Base-by-base conservation (phyloP, 2,888 invertebrate species). In the Mamestra brassicae region DNA sequence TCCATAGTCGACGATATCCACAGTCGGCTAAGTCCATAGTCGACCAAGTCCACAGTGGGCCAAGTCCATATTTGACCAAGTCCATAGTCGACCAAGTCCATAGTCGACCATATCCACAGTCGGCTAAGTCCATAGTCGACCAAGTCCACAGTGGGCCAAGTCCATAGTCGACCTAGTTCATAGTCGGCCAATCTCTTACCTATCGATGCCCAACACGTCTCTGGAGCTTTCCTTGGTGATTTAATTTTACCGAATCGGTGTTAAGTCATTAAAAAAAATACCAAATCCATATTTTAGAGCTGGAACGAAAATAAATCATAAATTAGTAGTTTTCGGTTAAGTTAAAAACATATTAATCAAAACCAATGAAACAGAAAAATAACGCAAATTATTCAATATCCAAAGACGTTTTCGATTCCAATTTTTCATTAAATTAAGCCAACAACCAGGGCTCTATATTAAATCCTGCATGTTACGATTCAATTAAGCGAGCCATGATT, bases 401-500 rank as follows among this genome's bases (percentile, higher is more conserved):
- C 52, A 17, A 17, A 52, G 7, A 17, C 17, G 6, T 7, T 17
- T 17, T 52, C 50, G 15, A 17, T 17, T 50, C 15, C 15, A 45
- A 17, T 50, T 17, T 52, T 17, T 17, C 52, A 52, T 61, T 26
- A 4, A 13, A 17, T 75, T 26, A 45, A 52, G 13, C 42, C 26
- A 15, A 26, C 17, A 11, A 58, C 7, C 13, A 4, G 4, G 45
- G 2, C 17, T 42, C 10, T 50, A 45, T 26, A 36, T 52, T 42
- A 42, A 45, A 66, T 60, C 45, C 45, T 11, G n/a, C 6, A 50
- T 38, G 11, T 34, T 34, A 47, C 26, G 3, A 55, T 69, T 50
- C 10, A 58, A 65, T 75, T 68, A 54, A 7, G 45, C 17, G 45
- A 42, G 17, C 34, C 54, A 7, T 67, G 17, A 58, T n/a, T 42